Base-by-base conservation (phyloP, 2,797 vertebrate genomes). In the Pangasius sanitwongsei region DNA sequence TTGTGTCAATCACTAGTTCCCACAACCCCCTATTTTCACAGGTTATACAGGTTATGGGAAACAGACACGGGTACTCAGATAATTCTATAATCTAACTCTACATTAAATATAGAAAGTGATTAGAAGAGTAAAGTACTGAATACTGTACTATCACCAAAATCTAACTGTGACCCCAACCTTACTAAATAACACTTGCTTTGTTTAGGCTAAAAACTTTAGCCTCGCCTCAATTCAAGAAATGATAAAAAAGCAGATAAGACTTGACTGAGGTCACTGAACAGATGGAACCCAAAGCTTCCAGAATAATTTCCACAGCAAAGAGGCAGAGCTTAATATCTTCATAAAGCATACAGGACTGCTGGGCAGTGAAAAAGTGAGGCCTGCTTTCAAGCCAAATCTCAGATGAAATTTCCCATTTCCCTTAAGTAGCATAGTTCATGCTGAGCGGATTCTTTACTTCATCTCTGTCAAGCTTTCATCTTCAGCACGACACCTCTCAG, bases 221-320 rank as follows among this genome's bases (percentile, higher is more conserved):
- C 92, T 94, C 89, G 95, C 91, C 93, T 94, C 94, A 59, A 41
- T 4, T 81, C 28, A 83, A 65, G 28, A 67, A 65, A 65, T 44
- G 13, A n/a, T 61, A 81, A n/a, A 83, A 83, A 50, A 65, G 41
- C 59, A 93, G 90, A 94, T 94, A 95, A 93, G 93, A 94, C 93
- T 92, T 93, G 87, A 95, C 41, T 92, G 95, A 93, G 85, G 93
- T 94, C 89, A 94, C 91, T 94, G 94, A 95, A 89, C 90, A 94
- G 81, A 96, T 93, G 89, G 92, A 94, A 94, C 86, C 90, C 93
- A 83, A 83, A 65, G 59, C 37, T n/a, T 65, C 37, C 59, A 83
- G 28, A 93, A 93, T 59, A 92, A 92, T 89, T 92, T 94, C 92
- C 92, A 90, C 92, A 92, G 94, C 90, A 94, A 92, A 95, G 93